Base-by-base conservation (phyloP, 64 coral and sea anemone genomes). In the Montipora cactus region DNA sequence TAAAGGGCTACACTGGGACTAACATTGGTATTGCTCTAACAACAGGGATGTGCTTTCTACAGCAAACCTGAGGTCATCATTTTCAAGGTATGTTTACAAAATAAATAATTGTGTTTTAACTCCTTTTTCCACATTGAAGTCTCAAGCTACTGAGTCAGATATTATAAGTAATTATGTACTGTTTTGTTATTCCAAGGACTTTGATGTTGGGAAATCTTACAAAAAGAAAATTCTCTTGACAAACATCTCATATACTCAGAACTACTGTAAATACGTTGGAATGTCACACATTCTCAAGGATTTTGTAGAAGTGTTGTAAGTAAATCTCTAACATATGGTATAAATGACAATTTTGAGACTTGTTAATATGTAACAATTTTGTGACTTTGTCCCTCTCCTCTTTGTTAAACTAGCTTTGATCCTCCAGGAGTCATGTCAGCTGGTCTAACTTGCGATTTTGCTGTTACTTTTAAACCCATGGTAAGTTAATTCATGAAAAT, bases 241-340 rank as follows among this genome's bases (percentile, higher is more conserved):
- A 16, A 99, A 99, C 70, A 94, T 99, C 8, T 99, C 98, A 5
- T 99, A 99, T 23, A 99, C 98, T 15, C 98, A 99, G 58, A 99
- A 99, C 76, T 99, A 94, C 74, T 99, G 98, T 76, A 99, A 99
- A 96, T 99, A 99, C 47, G 76, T 99, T 78, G 98, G 98, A n/a
- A 99, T 99, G 95, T 99, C 98, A 37, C 89, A 96, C 44, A 86
- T 96, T 23, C 89, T 99, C 45, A 94, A 96, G 57, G 98, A 99
- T 75, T 99, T 99, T 59, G 91, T 99, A 67, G 98, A 99, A 91
- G 92, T 99, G 10, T 90, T 94, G 98, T 99, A 94, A 96, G 98
- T 99, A 57, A 57, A 57, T 11, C 37, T 37, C 37, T 37, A 37
- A 37, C 37, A 37, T 37, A 37, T 37, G 37, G 37, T 37, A 2